Evolutionary conservation across 1,140 invertebrate genomes (phyloP).

Genomic region (Hormaphis cornu): DNA sequence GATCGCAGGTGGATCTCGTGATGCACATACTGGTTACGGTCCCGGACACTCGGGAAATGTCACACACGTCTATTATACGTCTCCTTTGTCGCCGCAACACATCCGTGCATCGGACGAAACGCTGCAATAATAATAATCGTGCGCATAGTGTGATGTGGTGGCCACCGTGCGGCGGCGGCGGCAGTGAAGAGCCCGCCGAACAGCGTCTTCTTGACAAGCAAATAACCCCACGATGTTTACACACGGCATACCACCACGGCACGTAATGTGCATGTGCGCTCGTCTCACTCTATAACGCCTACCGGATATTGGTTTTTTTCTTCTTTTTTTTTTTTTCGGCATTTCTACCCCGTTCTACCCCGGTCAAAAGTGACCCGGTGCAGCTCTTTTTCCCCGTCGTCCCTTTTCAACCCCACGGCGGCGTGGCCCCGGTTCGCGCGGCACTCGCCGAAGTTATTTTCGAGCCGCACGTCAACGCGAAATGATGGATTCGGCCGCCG

Average conservation of each 20-base stretch:
- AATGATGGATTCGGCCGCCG: slow-evolving; percentile 18
- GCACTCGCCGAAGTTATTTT: slow-evolving; percentile 5
- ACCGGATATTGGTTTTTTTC: slow-evolving; percentile 25
- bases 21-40: too few relatives aligned
- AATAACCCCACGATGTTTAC: slow-evolving; percentile 8
- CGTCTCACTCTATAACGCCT: not conserved
- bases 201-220: slow-evolving; percentile 12
- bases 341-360: slow-evolving; percentile 12
- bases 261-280: too few relatives aligned
- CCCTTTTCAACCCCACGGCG: slow-evolving; percentile 5
- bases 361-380: not conserved
- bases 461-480: slow-evolving; percentile 16
- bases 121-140: too few relatives aligned
- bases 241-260: not conserved
- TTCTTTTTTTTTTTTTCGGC: slow-evolving; percentile 16
- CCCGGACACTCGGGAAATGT: too few relatives aligned
- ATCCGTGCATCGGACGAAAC: too few relatives aligned
- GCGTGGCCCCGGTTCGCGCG: not conserved
- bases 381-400: slow-evolving; percentile 5
- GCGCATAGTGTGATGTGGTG: too few relatives aligned
- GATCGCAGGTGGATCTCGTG: too few relatives aligned
- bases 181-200: too few relatives aligned
- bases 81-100: too few relatives aligned
- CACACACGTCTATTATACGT: too few relatives aligned
- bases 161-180: too few relatives aligned